Percentiles rank a stretch among this genome's conserved stretches.
phyloP scores from a whole-genome alignment of 2,113 vertebrate genomes.

The Gasterosteus aculeatus region DNA sequence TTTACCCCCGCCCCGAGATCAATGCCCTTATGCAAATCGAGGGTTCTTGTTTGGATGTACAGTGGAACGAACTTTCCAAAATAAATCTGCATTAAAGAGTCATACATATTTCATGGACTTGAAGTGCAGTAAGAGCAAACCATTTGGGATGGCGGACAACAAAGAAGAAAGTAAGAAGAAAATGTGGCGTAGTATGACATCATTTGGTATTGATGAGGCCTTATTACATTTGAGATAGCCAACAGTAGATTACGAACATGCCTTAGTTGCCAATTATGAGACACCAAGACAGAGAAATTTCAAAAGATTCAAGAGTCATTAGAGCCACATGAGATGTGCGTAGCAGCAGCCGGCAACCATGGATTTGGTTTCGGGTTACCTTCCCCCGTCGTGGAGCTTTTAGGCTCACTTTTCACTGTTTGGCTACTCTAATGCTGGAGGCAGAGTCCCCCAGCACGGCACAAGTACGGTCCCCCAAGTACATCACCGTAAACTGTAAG shows the following conservation, averaged over 20 bases:
- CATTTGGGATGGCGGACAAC: constrained; percentile 65
- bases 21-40: constrained; percentile 73
- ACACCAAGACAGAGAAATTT: constrained; percentile 70
- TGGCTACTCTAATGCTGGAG: constrained; percentile 85
- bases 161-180: constrained; percentile 57
- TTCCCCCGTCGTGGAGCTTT: constrained; percentile 90
- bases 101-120: constrained; percentile 80
- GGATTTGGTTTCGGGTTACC: constrained; percentile 95
- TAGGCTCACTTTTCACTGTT: constrained; percentile 91
- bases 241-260: constrained; percentile 71
- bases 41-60: constrained; percentile 71
- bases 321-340: constrained; percentile 85
- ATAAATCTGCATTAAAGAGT: constrained; percentile 77
- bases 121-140: constrained; percentile 74
- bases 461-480: constrained; percentile 88
- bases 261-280: constrained; percentile 74
- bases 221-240: constrained; percentile 57
- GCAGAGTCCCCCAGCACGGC: constrained; percentile 89
- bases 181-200: constrained; percentile 55
- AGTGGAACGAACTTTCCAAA: constrained; percentile 74
- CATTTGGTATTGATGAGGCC: constrained; percentile 54
- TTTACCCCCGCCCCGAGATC: constrained; percentile 62
- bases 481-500: constrained; percentile 78
- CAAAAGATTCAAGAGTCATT: constrained; percentile 85
- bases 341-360: constrained; percentile 89